Conservation (phyloP, 2,797 vertebrate genomes). For the Falco concolor region DNA sequence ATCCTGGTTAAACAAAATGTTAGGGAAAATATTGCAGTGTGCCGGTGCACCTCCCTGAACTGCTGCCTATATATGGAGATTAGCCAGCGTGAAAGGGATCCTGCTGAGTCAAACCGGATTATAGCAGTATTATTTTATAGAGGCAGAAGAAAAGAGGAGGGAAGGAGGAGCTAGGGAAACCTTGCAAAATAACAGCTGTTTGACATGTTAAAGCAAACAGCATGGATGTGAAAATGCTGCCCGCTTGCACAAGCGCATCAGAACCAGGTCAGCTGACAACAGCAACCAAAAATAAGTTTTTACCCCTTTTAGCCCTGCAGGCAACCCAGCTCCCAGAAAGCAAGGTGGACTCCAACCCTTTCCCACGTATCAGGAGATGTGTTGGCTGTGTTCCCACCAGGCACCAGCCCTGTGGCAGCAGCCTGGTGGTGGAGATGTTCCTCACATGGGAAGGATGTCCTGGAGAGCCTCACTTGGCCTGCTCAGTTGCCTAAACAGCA, state of each 20-base stretch:
- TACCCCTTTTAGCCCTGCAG: not conserved
- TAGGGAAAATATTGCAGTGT: conserved; percentile 46
- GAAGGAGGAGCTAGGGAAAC: not conserved
- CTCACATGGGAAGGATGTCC: not conserved
- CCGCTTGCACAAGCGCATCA: not conserved
- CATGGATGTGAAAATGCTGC: not conserved
- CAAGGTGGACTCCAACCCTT: not conserved
- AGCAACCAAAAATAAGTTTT: not conserved
- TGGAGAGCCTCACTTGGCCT: not conserved
- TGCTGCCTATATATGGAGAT: conserved; percentile 60
- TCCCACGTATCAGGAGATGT: not conserved
- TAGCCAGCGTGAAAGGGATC: conserved; percentile 40
- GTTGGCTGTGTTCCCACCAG: not conserved
- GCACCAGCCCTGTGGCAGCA: not conserved
- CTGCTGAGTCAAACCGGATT: conserved; percentile 55
- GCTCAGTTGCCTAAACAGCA: not conserved
- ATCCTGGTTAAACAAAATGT: conserved; percentile 55
- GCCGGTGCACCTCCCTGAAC: conserved; percentile 44
- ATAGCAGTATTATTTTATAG: conserved; percentile 50
- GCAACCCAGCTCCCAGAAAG: not conserved
- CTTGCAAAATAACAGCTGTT: conserved; percentile 6
- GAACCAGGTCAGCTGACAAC: not conserved
- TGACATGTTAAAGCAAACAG: conserved; percentile 11
- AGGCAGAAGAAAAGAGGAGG: not conserved
- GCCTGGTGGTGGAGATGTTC: not conserved